Evolutionary conservation across 2,888 invertebrate genomes (phyloP), one percentile per base, ranked within the genome.

Genomic region (Melieria omissa): DNA sequence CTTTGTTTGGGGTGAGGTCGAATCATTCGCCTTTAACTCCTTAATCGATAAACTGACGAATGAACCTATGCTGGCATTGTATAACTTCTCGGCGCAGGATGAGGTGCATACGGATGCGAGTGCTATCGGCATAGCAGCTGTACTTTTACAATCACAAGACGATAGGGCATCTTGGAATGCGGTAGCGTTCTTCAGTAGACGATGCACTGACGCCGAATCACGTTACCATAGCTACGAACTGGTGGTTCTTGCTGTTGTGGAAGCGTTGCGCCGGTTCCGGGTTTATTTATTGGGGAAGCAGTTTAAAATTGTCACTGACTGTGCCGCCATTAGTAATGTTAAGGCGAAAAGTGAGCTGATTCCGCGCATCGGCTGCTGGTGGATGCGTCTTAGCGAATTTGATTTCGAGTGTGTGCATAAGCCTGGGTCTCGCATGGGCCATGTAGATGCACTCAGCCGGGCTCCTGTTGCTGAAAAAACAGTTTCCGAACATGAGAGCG

Each of bases 201-300:
- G 54, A 2, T 75, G 74, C n/a, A 75, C 73, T 3, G 72, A 72
- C 3, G 47, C 73, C 0, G 73, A 78, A 63, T 46, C 58, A 4
- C 61, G 47, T 0, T 84, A 81, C 62, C 72, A 75, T 16, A 81
- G 81, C 67, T 83, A 83, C 68, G 83, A 85, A 64, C 68, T 85
- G 5, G 83, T 85, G 75, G 81, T 83, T 9, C 70, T 85, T 14
- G 82, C 82, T 0, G 76, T 84, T 9, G 80, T 85, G 16, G 74
- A 81, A 76, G 78, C 83, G 1, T 61, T 84, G 12, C 80, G 83
- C 54, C 81, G 81, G 57, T 84, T 85, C 71, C 70, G 83, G 12
- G 75, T 82, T 5, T 85, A 84, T 70, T 65, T 84, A n/a, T 62
- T 84, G 46, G 82, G 82, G 9, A 72, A 70, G 61, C 62, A 80